Evolutionary conservation across 2,888 invertebrate genomes (phyloP), one percentile per base, ranked within the genome.

Genomic region (Acanthosepion pharaonis): DNA sequence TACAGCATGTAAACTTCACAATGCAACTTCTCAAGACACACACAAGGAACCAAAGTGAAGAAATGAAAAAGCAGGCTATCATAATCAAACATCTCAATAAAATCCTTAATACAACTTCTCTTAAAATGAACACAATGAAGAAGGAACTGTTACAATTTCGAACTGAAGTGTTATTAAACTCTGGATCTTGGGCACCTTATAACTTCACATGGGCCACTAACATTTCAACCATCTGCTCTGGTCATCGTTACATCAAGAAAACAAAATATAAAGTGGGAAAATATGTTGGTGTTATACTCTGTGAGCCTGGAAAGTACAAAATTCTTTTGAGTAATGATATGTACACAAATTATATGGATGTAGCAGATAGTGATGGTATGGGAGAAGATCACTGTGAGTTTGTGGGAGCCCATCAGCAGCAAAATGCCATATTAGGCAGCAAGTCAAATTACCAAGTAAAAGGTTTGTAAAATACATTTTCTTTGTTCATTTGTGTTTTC

Each of bases 341-440:
- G 91, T 92, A 95, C 15, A 96, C 95, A 33, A 96, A 95, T 28
- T 97, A 97, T 95, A 94, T 96, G 91, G 96, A 97, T 94, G 96
- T 97, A 94, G 97, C 96, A 8, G 97, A 97, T 95, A 95, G 94
- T 2, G 94, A 92, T 5, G 96, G 96, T 2, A 94, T 95, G 94
- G 97, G 97, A 15, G 96, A 97, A 93, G 97, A 97, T 95, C 97
- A 97, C 94, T 97, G 97, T 95, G 96, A 97, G 94, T 97, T 96
- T 95, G 96, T 97, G 25, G 96, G 96, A 53, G 96, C 95, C 42
- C 11, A 5, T n/a, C 3, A 3, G 15, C n/a, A 33, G 1, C 15
- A 33, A 6, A 78, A 78, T 4, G 20, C 20, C n/a, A n/a, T 8
- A 0, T 78, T 78, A 78, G n/a, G 33, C n/a, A n/a, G 15, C 11